Conservation (phyloP, 2,888 invertebrate genomes). For the Drosophila algonquin region DNA sequence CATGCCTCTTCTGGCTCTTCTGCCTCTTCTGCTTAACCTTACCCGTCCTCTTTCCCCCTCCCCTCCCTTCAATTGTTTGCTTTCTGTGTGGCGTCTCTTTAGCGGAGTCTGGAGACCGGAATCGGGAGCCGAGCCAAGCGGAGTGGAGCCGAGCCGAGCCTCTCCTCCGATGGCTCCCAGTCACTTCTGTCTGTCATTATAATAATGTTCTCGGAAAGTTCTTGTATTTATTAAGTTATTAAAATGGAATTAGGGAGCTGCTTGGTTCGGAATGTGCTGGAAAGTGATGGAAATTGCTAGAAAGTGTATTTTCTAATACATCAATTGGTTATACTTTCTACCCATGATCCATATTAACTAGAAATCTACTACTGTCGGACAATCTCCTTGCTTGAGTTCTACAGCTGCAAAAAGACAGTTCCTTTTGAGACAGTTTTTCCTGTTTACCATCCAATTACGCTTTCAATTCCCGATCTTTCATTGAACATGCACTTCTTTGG, state of each 20-base stretch:
- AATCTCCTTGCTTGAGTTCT: too few species aligned
- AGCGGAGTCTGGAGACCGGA: slow-evolving; percentile 52
- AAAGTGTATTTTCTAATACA: slow-evolving; percentile 13
- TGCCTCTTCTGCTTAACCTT: background rate
- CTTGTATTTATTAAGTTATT: slow-evolving; percentile 73
- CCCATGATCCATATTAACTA: background rate
- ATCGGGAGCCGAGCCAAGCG: slow-evolving; percentile 51
- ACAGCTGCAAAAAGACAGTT: too few species aligned
- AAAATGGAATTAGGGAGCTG: slow-evolving; percentile 64
- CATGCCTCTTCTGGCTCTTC: slow-evolving; percentile 11
- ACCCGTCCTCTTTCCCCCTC: background rate
- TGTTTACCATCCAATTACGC: too few species aligned
- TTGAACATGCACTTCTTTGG: background rate
- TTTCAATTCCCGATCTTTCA: background rate
- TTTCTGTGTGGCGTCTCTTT: slow-evolving; percentile 40
- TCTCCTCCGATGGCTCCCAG: background rate
- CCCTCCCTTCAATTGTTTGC: slow-evolving; percentile 12
- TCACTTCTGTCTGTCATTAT: slow-evolving; percentile 47
- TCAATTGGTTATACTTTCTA: slow-evolving; percentile 15
- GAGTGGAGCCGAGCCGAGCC: slow-evolving; percentile 37
- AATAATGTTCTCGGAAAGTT: slow-evolving; percentile 61
- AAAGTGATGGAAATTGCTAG: slow-evolving; percentile 41
- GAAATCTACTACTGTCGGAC: too few species aligned
- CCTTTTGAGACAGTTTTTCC: too few species aligned
- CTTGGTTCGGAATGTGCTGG: slow-evolving; percentile 40